Conservation (phyloP, 1,140 invertebrate genomes). For the Pectinophora gossypiella region DNA sequence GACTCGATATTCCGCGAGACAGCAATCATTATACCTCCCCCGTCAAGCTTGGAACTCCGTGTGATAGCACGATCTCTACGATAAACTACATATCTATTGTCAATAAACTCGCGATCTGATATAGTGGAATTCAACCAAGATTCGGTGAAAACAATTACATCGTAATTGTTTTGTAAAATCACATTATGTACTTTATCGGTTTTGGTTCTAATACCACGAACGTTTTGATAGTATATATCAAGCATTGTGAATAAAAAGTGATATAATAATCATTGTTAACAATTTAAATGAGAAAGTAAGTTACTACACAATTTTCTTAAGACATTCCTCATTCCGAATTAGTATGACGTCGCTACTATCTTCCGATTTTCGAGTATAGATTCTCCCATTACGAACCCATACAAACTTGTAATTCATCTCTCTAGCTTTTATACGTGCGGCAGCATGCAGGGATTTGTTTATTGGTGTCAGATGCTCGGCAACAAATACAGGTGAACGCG, state of each 20-base stretch:
- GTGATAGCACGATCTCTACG: conserved; percentile 1
- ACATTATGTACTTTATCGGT: not conserved
- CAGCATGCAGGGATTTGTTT: not conserved
- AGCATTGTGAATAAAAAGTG: not conserved
- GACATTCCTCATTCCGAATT: not conserved
- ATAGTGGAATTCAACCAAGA: conserved; percentile 6
- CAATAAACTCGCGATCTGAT: conserved; percentile 8
- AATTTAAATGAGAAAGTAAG: not conserved
- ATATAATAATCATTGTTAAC: not conserved
- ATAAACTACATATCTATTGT: conserved; percentile 10
- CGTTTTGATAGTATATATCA: not conserved
- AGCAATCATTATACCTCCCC: conserved; percentile 7
- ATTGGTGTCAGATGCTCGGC: not conserved
- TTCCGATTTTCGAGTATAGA: not conserved
- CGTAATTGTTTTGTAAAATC: conserved; percentile 1
- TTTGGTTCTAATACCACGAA: not conserved
- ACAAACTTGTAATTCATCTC: not conserved
- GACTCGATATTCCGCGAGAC: not conserved
- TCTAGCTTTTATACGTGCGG: not conserved
- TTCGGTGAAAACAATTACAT: conserved; percentile 9
- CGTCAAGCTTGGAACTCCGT: conserved; percentile 4
- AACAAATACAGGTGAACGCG: not conserved
- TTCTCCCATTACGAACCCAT: not conserved
- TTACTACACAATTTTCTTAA: not conserved
- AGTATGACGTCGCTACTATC: not conserved